Evolutionary conservation across 2,113 vertebrate species (phyloP), one percentile per base, ranked within the genome.

Genomic region (Stictonetta naevosa): DNA sequence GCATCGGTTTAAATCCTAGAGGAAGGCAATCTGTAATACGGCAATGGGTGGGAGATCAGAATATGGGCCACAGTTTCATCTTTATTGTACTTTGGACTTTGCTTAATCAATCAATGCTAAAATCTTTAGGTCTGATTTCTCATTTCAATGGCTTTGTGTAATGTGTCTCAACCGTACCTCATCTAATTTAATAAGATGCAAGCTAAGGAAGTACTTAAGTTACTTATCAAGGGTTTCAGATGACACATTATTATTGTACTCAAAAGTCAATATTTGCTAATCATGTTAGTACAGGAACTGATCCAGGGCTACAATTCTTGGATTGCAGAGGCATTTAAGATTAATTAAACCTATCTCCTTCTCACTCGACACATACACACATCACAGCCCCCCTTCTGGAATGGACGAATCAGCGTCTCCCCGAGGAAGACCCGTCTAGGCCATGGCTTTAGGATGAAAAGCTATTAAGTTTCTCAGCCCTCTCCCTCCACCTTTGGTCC

Each of bases 231-330:
- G 96, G 96, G 97, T 97, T 98, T 98, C 96, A 91, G 97, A 98
- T 98, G 98, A 98, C 98, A 98, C 97, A 94, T 98, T 98, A 97
- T 98, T 98, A 98, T 98, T 98, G 96, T 97, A 97, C 96, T 97
- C 95, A 96, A 97, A 98, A 98, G 98, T 98, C 98, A 98, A 98
- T 98, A 98, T 98, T 98, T 98, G 97, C 97, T 98, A 98, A 98
- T 98, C 97, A 96, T 97, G 96, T 98, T 98, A 98, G 97, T 97
- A 97, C 96, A 97, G 98, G 97, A 98, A 97, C 97, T 97, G 96
- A 98, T 98, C 97, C 97, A 98, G 96, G 96, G 84, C 92, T 96
- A 96, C 96, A 97, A 95, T 96, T 97, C 96, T 97, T 97, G 97
- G 97, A 97, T 97, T 97, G 97, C 94, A 97, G 94, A 98, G 94